phyloP scores from a whole-genome alignment of 2,113 vertebrate genomes.

The Percina caprodes region DNA sequence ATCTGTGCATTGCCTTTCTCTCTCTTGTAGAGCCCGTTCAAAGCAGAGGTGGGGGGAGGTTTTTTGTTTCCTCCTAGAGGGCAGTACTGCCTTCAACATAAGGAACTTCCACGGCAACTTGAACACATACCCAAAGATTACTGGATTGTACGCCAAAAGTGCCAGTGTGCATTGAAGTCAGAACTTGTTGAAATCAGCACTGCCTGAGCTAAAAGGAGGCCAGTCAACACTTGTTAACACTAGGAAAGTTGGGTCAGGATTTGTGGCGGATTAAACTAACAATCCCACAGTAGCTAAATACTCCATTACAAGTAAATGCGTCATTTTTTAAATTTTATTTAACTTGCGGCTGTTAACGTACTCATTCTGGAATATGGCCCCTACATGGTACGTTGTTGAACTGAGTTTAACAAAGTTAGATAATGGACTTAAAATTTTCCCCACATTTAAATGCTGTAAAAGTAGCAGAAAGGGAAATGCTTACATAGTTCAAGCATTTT shows the following conservation, averaged over 20 bases:
- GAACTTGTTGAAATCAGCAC: constrained; percentile 42
- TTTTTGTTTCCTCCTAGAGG: constrained; percentile 74
- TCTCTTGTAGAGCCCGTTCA: constrained; percentile 26
- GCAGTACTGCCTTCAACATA: constrained; percentile 67
- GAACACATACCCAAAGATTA: constrained; percentile 20
- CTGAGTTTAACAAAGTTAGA: background rate
- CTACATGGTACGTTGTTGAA: background rate
- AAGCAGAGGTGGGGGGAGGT: constrained; percentile 43
- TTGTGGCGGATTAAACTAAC: too few relatives aligned
- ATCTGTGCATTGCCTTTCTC: constrained; percentile 11
- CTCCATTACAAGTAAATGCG: background rate
- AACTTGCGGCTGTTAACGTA: background rate
- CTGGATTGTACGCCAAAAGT: constrained; percentile 36
- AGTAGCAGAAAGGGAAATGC: background rate
- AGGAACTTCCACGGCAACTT: constrained; percentile 55
- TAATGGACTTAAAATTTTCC: background rate
- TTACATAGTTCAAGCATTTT: background rate
- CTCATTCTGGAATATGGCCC: background rate
- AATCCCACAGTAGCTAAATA: background rate
- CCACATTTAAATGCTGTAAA: background rate
- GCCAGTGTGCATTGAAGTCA: background rate
- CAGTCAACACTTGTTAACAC: constrained; percentile 31
- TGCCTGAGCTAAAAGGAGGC: constrained; percentile 6
- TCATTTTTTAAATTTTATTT: too few relatives aligned
- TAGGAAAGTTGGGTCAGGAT: background rate